These are phyloP conservation scores for Melinaea marsaeus DNA, from an alignment of 2,888 invertebrate species.

Conservation along the genomic window DNA sequence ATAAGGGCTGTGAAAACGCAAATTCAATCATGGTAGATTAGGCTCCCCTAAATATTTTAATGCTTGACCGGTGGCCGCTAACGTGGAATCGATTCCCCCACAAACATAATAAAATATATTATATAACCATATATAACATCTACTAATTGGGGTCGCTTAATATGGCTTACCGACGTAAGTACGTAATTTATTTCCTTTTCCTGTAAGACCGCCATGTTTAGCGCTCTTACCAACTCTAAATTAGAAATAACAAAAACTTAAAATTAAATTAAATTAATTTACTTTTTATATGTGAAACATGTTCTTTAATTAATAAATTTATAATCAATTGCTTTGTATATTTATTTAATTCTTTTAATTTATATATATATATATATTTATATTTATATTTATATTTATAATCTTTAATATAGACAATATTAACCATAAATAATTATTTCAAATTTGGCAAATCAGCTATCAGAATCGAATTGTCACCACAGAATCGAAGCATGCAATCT, in stretches of 20 bases:
- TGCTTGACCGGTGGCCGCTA: conserved; percentile 73
- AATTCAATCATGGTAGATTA: conserved; percentile 78
- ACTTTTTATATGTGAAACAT: conserved; percentile 1
- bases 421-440: conserved; percentile 19
- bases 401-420: too few species aligned
- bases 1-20: conserved; percentile 58
- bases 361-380: too few species aligned
- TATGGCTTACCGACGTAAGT: conserved; percentile 76
- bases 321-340: too few species aligned
- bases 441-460: conserved; percentile 31
- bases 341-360: too few species aligned
- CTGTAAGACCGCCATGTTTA: conserved; percentile 43
- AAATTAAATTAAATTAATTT: conserved; percentile 22
- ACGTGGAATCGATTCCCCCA: conserved; percentile 68
- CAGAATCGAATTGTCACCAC: conserved; percentile 27
- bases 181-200: conserved; percentile 72
- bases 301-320: too few species aligned
- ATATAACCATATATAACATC: conserved; percentile 69
- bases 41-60: conserved; percentile 74
- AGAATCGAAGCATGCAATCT: conserved; percentile 72
- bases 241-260: conserved; percentile 26
- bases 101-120: conserved; percentile 62
- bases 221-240: conserved; percentile 29
- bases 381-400: too few species aligned
- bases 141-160: conserved; percentile 77